Conservation (phyloP, 2,113 vertebrate species). For the human region DNA sequence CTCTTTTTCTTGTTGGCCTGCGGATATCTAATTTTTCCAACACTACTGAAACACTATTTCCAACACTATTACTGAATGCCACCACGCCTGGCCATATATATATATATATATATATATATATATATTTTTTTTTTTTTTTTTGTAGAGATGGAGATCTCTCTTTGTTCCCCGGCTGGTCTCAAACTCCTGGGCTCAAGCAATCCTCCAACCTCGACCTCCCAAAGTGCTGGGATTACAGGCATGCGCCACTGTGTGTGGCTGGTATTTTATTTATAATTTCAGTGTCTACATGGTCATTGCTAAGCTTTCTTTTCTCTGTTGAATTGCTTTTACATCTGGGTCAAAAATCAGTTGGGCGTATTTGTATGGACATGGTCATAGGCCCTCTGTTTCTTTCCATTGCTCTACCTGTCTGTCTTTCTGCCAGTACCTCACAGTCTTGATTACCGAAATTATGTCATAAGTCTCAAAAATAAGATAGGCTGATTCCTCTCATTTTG, state of each 20-base stretch:
- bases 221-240: no score
- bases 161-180: no score
- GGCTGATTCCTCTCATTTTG: not conserved
- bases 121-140: no score
- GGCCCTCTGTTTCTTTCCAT: not conserved
- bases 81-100: no score
- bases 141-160: no score
- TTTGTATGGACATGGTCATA: fast-evolving
- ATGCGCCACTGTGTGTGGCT: no score
- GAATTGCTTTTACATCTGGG: not conserved
- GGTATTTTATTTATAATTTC: no score
- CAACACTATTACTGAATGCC: no score
- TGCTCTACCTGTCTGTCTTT: fast-evolving
- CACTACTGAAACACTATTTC: not conserved
- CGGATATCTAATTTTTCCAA: not conserved
- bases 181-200: no score
- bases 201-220: no score
- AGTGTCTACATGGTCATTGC: no score
- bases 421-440: fast-evolving
- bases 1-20: not conserved
- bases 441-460: fast-evolving
- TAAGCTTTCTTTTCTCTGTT: fast-evolving
- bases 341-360: fast-evolving
- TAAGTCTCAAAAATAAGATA: not conserved
- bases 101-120: no score